Evolutionary conservation across 2,888 invertebrate species (phyloP).

Genomic region (Lumbricus terrestris): DNA sequence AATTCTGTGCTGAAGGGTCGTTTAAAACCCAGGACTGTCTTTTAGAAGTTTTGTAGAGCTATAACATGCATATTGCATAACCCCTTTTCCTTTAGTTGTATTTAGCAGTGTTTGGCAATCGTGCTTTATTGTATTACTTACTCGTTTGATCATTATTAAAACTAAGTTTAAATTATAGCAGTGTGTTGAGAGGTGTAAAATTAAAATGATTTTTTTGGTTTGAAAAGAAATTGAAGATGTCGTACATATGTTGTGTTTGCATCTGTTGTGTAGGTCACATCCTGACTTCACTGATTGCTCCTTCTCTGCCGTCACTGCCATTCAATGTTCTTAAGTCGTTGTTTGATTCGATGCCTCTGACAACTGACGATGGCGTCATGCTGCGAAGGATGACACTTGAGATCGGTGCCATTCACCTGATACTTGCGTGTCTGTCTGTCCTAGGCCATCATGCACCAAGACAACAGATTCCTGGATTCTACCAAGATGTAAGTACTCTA

Average conservation of each 20-base stretch:
- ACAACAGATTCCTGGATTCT: constrained; percentile 54
- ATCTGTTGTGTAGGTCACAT: constrained; percentile 67
- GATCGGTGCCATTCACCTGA: constrained; percentile 79
- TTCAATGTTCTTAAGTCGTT: constrained; percentile 75
- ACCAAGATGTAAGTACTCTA: constrained; percentile 55
- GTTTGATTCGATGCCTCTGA: constrained; percentile 74
- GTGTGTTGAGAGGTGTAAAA: background rate
- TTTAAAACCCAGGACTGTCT: too few species aligned
- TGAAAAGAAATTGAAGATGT: background rate
- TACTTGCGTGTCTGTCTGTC: constrained; percentile 82
- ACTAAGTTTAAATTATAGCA: background rate
- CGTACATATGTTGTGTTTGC: background rate
- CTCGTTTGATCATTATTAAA: background rate
- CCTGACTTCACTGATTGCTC: constrained; percentile 70
- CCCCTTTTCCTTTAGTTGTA: too few species aligned
- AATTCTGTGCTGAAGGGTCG: too few species aligned
- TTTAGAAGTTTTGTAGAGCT: too few species aligned
- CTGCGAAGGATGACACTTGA: constrained; percentile 77
- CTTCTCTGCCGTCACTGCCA: constrained; percentile 66
- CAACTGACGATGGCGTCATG: constrained; percentile 74
- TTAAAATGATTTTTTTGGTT: background rate
- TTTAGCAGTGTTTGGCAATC: too few species aligned
- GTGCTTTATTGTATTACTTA: background rate
- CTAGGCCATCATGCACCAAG: constrained; percentile 69
- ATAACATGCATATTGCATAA: too few species aligned